Conservation (phyloP, 2,797 vertebrate genomes). For the Phalanger gymnotis region DNA sequence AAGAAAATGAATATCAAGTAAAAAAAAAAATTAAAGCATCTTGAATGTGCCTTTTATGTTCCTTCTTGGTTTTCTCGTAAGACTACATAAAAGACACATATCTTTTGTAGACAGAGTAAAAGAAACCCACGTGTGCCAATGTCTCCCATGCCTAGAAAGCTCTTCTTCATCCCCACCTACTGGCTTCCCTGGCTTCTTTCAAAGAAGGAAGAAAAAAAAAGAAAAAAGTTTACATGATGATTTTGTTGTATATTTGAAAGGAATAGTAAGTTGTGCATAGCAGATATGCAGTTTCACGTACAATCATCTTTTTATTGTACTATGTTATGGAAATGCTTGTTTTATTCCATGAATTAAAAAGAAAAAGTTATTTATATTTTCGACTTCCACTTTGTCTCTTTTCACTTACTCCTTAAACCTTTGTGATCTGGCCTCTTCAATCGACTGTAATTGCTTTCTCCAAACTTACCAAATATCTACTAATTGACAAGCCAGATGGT, state of each 20-base stretch:
- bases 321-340: too few species aligned
- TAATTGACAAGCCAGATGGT: neutral
- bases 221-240: too few species aligned
- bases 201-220: neutral
- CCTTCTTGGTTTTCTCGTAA: neutral
- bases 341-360: too few species aligned
- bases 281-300: too few species aligned
- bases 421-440: neutral
- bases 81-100: neutral
- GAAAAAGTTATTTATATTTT: neutral
- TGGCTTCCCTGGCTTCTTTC: neutral
- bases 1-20: neutral
- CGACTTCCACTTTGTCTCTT: neutral
- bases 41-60: neutral
- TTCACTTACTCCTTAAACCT: neutral
- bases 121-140: neutral
- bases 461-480: neutral
- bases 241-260: too few species aligned
- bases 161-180: too few species aligned
- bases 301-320: too few species aligned
- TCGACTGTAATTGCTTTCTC: neutral
- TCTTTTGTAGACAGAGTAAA: neutral
- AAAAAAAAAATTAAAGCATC: neutral
- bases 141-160: neutral
- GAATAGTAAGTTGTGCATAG: too few species aligned